phyloP scores from a whole-genome alignment of 2,888 invertebrate genomes.

The Athetis lepigone region DNA sequence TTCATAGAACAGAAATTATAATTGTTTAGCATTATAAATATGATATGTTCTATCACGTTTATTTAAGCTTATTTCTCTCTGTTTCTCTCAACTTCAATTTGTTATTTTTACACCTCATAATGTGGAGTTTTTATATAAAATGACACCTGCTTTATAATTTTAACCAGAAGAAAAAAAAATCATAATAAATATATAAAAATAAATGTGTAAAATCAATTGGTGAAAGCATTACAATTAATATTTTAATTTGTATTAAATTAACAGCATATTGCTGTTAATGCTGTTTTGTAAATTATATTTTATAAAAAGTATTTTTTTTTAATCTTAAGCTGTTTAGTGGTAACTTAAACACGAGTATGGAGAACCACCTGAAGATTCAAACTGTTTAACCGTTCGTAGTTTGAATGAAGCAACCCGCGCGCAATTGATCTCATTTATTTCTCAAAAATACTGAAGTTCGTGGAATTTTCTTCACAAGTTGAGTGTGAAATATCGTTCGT shows the following conservation, averaged over 20 bases:
- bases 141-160: slow-evolving; percentile 15
- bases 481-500: too few relatives aligned
- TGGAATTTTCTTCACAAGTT: background rate
- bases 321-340: too few relatives aligned
- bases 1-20: slow-evolving; percentile 61
- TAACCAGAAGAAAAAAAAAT: slow-evolving; percentile 38
- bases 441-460: background rate
- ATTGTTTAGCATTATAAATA: slow-evolving; percentile 69
- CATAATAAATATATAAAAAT: slow-evolving; percentile 37
- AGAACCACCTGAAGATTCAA: too few relatives aligned
- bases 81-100: slow-evolving; percentile 60
- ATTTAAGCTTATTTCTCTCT: slow-evolving; percentile 55
- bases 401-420: background rate
- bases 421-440: background rate
- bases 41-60: slow-evolving; percentile 82
- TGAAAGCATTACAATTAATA: slow-evolving; percentile 36
- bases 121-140: slow-evolving; percentile 20
- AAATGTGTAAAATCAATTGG: slow-evolving; percentile 32
- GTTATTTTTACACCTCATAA: slow-evolving; percentile 34
- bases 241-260: background rate
- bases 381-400: background rate
- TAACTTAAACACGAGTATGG: background rate
- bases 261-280: too few relatives aligned
- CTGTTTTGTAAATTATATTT: too few relatives aligned
- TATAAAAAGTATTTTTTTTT: too few relatives aligned